A percentile compares a stretch with the other conserved stretches of the same genome.
These are phyloP conservation scores for Romanogobio albipinnatus DNA, from an alignment of 2,113 vertebrate genomes.

Conservation along the genomic window DNA sequence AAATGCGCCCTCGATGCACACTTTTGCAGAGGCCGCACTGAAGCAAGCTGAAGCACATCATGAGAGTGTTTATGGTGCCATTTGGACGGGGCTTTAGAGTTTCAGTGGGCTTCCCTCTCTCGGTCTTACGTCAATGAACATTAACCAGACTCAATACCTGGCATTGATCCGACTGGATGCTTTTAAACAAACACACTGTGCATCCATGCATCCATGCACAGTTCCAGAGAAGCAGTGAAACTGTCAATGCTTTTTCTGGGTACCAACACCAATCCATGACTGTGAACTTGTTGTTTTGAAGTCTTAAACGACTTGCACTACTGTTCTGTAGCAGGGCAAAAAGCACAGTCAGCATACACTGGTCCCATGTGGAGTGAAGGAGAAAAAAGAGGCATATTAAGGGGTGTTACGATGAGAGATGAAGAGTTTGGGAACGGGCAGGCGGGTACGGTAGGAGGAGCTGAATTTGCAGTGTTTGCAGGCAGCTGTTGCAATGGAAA, in stretches of 20 bases:
- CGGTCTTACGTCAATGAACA: background rate
- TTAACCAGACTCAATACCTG: slow-evolving; percentile 15
- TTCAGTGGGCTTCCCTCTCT: background rate
- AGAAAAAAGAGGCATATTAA: background rate
- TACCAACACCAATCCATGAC: background rate
- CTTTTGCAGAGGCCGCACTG: too few species aligned
- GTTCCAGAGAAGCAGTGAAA: background rate
- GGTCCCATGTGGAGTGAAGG: background rate
- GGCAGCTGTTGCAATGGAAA: background rate
- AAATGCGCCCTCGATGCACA: too few species aligned
- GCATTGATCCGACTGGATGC: slow-evolving; percentile 21
- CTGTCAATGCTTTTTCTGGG: slow-evolving; percentile 4
- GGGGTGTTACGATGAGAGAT: background rate
- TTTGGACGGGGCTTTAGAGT: background rate
- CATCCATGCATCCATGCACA: background rate
- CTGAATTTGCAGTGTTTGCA: background rate
- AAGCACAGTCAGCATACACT: slow-evolving; percentile 2
- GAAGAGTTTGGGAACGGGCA: background rate
- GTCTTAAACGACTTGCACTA: background rate
- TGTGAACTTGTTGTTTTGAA: slow-evolving; percentile 21
- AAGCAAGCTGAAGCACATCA: too few species aligned
- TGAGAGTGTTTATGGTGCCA: too few species aligned
- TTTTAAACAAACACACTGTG: slow-evolving; percentile 19
- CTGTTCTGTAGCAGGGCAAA: background rate
- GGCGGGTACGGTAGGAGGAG: background rate